phyloP scores from a whole-genome alignment of 2,888 invertebrate species.

The Neria commutata region DNA sequence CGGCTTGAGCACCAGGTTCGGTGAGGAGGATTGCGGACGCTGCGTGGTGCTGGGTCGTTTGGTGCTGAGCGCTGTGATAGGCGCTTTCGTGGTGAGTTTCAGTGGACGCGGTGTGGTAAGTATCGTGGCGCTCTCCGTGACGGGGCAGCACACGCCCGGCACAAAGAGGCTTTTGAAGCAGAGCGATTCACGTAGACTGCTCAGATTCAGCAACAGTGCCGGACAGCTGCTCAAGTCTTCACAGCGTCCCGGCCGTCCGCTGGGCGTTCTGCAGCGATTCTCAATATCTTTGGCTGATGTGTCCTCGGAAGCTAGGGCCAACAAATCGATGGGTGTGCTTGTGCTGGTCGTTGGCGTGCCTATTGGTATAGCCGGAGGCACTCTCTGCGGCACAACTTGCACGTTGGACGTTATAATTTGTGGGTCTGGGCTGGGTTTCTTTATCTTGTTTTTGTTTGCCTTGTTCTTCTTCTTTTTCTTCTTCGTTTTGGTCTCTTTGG shows the following conservation, averaged over 20 bases:
- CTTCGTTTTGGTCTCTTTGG: slow-evolving; percentile 55
- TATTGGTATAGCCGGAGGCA: no score
- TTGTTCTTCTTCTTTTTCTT: slow-evolving; percentile 55
- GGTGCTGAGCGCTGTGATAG: slow-evolving; percentile 56
- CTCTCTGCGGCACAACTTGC: no score
- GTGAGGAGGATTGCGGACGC: slow-evolving; percentile 43
- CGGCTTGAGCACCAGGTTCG: slow-evolving; percentile 52
- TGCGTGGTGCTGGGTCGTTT: slow-evolving; percentile 48
- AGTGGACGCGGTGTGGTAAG: slow-evolving; percentile 55
- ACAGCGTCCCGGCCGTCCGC: slow-evolving; percentile 79
- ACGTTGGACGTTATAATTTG: slow-evolving; percentile 35
- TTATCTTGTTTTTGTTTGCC: slow-evolving; percentile 52
- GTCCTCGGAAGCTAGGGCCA: slow-evolving; percentile 62
- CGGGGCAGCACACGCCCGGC: slow-evolving; percentile 90
- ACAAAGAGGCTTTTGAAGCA: slow-evolving; percentile 91
- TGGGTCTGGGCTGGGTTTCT: slow-evolving; percentile 51
- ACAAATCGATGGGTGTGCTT: slow-evolving; percentile 37
- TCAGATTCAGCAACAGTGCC: slow-evolving; percentile 79
- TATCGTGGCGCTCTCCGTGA: slow-evolving; percentile 48
- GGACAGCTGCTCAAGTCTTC: slow-evolving; percentile 90
- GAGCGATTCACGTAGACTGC: slow-evolving; percentile 81
- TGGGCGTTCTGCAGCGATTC: slow-evolving; percentile 80
- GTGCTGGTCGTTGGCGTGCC: slow-evolving; percentile 36
- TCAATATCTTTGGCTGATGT: slow-evolving; percentile 65
- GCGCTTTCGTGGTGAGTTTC: slow-evolving; percentile 49